Evolutionary conservation across 2,888 invertebrate species (phyloP).

Genomic region (Pristionchus exspectatus): DNA sequence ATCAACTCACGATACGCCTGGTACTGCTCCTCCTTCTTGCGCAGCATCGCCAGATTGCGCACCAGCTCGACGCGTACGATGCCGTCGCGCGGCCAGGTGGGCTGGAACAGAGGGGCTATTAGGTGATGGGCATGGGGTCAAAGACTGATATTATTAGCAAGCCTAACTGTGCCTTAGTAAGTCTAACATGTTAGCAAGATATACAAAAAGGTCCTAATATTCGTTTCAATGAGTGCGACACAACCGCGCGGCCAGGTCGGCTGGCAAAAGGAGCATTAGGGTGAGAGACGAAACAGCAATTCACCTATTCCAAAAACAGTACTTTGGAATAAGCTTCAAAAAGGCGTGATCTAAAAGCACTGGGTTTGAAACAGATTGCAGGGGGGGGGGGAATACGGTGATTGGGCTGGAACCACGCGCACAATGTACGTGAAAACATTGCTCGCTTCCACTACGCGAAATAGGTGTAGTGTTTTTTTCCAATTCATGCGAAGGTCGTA

Average conservation of each 20-base stretch:
- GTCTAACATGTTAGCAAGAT: too few relatives aligned
- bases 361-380: not conserved
- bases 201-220: too few relatives aligned
- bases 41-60: slow-evolving; percentile 76
- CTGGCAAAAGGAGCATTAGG: not conserved
- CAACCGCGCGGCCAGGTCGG: slow-evolving; percentile 92
- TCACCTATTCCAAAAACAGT: not conserved
- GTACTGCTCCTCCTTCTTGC: slow-evolving; percentile 63
- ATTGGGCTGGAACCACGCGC: too few relatives aligned
- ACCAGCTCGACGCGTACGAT: slow-evolving; percentile 92
- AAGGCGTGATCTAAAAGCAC: too few relatives aligned
- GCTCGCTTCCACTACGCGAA: too few relatives aligned
- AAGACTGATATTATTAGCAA: too few relatives aligned
- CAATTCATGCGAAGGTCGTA: too few relatives aligned
- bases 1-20: slow-evolving; percentile 61
- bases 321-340: not conserved
- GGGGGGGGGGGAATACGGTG: not conserved
- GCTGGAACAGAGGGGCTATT: not conserved
- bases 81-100: slow-evolving; percentile 93
- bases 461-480: too few relatives aligned
- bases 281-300: not conserved
- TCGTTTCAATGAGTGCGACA: too few relatives aligned
- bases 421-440: too few relatives aligned
- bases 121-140: too few relatives aligned
- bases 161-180: too few relatives aligned